Percentiles rank a stretch among this genome's conserved stretches.
Conservation (phyloP, 2,888 invertebrate species). For the Netelia fuscicornis region DNA sequence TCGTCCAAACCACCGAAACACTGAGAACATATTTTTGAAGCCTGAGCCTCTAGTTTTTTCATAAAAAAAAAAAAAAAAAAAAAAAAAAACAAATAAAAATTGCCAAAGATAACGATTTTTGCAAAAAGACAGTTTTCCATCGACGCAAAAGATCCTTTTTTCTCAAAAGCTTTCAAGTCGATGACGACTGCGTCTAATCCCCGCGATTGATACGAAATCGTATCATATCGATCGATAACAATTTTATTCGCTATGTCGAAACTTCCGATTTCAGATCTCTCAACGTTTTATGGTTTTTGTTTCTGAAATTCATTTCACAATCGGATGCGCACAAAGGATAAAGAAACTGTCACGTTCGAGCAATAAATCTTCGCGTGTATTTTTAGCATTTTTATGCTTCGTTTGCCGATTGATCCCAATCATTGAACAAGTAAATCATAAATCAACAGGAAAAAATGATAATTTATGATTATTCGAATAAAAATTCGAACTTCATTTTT, state of each 20-base stretch:
- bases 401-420: background rate
- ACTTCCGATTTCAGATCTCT: background rate
- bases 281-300: background rate
- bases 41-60: background rate
- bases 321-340: background rate
- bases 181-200: background rate
- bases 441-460: background rate
- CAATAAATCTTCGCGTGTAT: background rate
- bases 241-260: background rate
- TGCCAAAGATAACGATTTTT: too few species aligned
- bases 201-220: too few species aligned
- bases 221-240: background rate
- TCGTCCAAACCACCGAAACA: background rate
- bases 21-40: background rate
- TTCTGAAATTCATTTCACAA: background rate
- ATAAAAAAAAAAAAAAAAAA: too few species aligned
- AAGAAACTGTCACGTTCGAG: background rate
- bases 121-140: too few species aligned
- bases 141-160: background rate
- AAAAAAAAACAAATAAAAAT: too few species aligned
- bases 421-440: background rate
- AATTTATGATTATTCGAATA: background rate
- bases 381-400: background rate
- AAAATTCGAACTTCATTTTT: background rate
- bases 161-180: background rate